Evolutionary conservation across 2,888 invertebrate species (phyloP).

Genomic region (Xestoiulus laeticollis): DNA sequence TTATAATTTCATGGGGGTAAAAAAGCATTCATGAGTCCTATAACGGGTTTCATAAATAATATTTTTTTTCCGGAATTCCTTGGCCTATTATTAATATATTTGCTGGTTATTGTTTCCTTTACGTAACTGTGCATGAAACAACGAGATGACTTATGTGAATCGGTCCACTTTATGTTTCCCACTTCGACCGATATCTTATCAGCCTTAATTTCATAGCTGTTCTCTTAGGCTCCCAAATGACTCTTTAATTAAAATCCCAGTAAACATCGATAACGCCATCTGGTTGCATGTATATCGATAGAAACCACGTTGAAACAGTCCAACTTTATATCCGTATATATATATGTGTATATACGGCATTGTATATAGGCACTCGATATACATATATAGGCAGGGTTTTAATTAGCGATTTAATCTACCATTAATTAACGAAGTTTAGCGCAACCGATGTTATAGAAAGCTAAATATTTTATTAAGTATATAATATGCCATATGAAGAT

Average conservation of each 20-base stretch:
- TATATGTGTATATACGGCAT: neutral
- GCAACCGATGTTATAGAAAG: neutral
- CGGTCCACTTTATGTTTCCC: constrained; percentile 23
- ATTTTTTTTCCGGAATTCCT: neutral
- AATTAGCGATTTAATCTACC: neutral
- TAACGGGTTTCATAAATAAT: neutral
- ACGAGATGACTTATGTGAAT: neutral
- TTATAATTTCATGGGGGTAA: too few species aligned
- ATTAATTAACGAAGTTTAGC: neutral
- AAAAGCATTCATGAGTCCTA: too few species aligned
- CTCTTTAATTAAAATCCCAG: constrained; percentile 37
- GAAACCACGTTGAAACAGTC: neutral
- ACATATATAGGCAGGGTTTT: neutral
- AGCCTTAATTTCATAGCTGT: constrained; percentile 37
- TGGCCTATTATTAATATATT: constrained; percentile 32
- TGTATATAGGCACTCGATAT: neutral
- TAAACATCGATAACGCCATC: constrained; percentile 29
- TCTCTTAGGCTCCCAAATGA: constrained; percentile 37
- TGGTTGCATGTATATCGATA: neutral
- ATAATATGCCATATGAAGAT: neutral
- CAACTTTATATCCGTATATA: neutral
- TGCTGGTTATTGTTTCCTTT: neutral
- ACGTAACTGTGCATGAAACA: neutral
- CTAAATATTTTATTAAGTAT: neutral
- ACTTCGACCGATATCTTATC: constrained; percentile 37